Percentiles rank a stretch among this genome's conserved stretches.
Conservation (phyloP, 2,888 invertebrate species). For the Notodonta ziczac region DNA sequence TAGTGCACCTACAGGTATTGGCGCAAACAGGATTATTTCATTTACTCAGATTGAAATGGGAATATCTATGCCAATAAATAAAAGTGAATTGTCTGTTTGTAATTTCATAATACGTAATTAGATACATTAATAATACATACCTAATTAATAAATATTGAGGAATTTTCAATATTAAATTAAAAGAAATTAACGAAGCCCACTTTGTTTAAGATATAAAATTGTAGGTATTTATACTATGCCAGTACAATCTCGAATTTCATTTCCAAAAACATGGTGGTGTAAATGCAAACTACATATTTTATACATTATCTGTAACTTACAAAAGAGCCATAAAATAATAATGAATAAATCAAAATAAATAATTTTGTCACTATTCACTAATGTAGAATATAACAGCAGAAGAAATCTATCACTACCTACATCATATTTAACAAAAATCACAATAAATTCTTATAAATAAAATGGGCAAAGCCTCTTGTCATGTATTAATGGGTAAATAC, state of each 20-base stretch:
- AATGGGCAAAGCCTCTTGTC: slow-evolving; percentile 37
- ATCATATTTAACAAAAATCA: slow-evolving; percentile 43
- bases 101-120: no score
- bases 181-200: no score
- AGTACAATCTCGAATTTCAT: neutral
- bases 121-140: no score
- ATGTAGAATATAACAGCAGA: slow-evolving; percentile 16
- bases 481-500: slow-evolving; percentile 36
- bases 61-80: no score
- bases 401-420: slow-evolving; percentile 29
- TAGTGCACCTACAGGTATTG: no score
- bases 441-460: slow-evolving; percentile 41
- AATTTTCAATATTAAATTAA: no score
- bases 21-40: no score
- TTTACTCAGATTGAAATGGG: no score
- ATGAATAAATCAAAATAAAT: slow-evolving; percentile 9
- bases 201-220: no score
- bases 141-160: no score
- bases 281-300: slow-evolving; percentile 4
- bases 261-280: neutral
- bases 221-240: no score
- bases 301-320: neutral
- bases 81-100: no score
- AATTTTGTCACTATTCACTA: neutral
- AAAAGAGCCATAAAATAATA: slow-evolving; percentile 21